Conservation (phyloP, 1,140 invertebrate species). For the Lasioglossum baleicum region DNA sequence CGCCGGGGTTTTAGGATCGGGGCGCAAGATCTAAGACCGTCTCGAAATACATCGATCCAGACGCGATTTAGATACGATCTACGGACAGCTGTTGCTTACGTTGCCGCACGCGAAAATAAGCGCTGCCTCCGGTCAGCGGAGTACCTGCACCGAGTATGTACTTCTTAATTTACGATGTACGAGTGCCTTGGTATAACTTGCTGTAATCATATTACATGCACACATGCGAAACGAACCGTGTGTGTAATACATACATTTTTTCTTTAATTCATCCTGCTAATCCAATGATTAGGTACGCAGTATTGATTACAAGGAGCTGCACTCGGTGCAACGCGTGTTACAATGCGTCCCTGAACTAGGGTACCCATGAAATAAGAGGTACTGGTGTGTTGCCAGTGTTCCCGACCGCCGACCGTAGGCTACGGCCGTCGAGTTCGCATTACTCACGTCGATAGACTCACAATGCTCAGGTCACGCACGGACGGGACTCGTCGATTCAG, state of each 20-base stretch:
- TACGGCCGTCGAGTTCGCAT: not conserved
- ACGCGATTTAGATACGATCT: slow-evolving; percentile 13
- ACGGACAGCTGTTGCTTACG: not conserved
- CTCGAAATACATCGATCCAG: slow-evolving; percentile 12
- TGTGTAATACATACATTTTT: too few species aligned
- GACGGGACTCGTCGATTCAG: slow-evolving; percentile 14
- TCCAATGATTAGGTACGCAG: too few species aligned
- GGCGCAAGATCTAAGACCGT: slow-evolving; percentile 7
- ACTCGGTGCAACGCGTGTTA: too few species aligned
- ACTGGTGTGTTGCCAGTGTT: not conserved
- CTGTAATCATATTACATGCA: too few species aligned
- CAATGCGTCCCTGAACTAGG: too few species aligned
- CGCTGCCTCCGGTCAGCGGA: not conserved
- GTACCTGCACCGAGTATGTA: not conserved
- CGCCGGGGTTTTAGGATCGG: not conserved
- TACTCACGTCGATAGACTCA: slow-evolving; percentile 29
- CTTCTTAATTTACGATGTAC: not conserved
- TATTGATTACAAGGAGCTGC: too few species aligned
- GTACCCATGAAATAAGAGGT: too few species aligned
- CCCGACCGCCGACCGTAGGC: slow-evolving; percentile 1
- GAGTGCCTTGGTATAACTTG: not conserved
- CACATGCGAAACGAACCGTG: too few species aligned
- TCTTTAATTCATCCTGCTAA: too few species aligned
- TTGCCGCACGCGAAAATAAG: not conserved
- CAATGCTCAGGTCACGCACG: slow-evolving; percentile 16